Percentiles rank a stretch among this genome's conserved stretches.
These are phyloP conservation scores for Cydia fagiglandana DNA, from an alignment of 1,140 invertebrate genomes.

Conservation along the genomic window DNA sequence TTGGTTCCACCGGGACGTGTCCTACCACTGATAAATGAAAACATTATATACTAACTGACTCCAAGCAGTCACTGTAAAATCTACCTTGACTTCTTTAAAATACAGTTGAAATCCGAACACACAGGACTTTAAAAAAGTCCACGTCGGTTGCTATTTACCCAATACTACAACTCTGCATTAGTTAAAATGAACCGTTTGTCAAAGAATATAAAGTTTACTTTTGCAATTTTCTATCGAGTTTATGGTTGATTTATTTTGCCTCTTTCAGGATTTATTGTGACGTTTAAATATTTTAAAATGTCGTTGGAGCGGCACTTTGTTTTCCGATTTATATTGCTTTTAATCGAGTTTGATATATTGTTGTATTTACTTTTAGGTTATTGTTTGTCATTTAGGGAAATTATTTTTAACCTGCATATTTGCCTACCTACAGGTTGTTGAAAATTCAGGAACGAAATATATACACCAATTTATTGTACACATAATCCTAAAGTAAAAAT, in stretches of 20 bases:
- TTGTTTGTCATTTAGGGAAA: no score
- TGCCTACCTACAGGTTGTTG: no score
- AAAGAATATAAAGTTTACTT: background rate
- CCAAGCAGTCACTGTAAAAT: background rate
- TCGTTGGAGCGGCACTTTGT: background rate
- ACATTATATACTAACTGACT: background rate
- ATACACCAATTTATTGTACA: no score
- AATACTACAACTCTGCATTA: background rate
- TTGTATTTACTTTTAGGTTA: no score
- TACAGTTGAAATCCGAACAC: background rate
- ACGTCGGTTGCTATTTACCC: background rate
- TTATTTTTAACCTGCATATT: no score
- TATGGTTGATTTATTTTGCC: slow-evolving; percentile 4
- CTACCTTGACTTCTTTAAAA: background rate
- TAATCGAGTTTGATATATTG: background rate
- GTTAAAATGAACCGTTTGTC: background rate
- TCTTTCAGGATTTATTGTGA: slow-evolving; percentile 2
- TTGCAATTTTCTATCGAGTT: background rate
- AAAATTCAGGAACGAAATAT: no score
- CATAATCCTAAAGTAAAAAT: no score
- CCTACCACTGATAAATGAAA: background rate
- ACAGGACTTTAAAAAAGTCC: background rate
- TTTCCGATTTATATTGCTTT: background rate
- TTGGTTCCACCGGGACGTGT: background rate
- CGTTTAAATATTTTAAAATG: slow-evolving; percentile 3